These are phyloP conservation scores for Eudorcas thomsonii DNA, from an alignment of 2,113 vertebrate genomes.

Conservation along the genomic window DNA sequence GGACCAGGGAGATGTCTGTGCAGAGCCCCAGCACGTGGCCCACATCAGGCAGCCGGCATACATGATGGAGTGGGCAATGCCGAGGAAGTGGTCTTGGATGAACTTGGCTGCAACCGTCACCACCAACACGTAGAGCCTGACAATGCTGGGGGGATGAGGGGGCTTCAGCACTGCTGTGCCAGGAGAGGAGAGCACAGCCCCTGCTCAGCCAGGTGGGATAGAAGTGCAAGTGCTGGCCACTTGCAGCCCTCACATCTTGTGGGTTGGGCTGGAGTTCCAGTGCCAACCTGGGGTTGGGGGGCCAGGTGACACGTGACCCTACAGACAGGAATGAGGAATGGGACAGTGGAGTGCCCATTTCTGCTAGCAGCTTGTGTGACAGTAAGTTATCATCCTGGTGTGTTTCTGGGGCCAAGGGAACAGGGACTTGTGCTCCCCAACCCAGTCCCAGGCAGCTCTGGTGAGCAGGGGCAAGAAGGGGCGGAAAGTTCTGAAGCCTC, in stretches of 20 bases:
- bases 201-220: no score
- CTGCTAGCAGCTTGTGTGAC: neutral
- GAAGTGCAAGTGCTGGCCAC: neutral
- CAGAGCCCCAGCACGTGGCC: conserved; percentile 84
- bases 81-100: conserved; percentile 85
- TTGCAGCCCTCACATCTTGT: neutral
- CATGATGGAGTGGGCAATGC: conserved; percentile 86
- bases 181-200: neutral
- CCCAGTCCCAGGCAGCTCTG: neutral
- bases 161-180: neutral
- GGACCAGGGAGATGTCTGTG: conserved; percentile 82
- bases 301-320: neutral
- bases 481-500: neutral
- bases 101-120: conserved; percentile 87
- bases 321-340: fast-evolving
- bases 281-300: neutral
- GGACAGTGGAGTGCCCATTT: neutral
- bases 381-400: fast-evolving
- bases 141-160: conserved; percentile 71
- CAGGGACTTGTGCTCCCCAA: neutral
- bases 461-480: neutral
- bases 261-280: neutral
- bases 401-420: neutral
- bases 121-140: conserved; percentile 85
- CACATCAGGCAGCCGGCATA: conserved; percentile 84